Percentiles rank a stretch among this genome's conserved stretches.
Evolutionary conservation across 2,113 vertebrate species (phyloP).

Genomic region (Taxidea taxus): DNA sequence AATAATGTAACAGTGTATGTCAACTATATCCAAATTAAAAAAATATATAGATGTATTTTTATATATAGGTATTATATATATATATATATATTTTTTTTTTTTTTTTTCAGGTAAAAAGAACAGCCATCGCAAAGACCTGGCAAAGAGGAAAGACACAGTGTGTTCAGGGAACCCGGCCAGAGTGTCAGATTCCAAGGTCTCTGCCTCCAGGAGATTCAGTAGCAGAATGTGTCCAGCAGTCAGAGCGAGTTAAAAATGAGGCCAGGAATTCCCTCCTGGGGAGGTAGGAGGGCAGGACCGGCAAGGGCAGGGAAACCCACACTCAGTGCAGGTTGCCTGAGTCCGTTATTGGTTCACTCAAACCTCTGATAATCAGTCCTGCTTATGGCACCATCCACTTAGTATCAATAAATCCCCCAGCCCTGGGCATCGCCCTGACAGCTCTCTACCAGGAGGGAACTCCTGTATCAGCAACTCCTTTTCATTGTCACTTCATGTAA

Average conservation of each 20-base stretch:
- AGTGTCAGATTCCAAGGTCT: not conserved
- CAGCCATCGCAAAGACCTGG: not conserved
- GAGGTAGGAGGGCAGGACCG: not conserved
- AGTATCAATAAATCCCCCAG: conserved; percentile 75
- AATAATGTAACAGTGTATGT: not conserved
- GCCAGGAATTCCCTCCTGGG: conserved; percentile 60
- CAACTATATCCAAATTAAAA: not conserved
- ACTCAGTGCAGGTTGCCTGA: conserved; percentile 32
- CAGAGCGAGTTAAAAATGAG: not conserved
- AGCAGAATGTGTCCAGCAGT: conserved; percentile 2
- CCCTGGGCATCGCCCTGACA: conserved; percentile 66
- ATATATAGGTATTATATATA: not conserved
- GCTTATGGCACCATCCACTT: conserved; percentile 74
- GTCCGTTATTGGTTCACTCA: conserved; percentile 50
- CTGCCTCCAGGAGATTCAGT: not conserved
- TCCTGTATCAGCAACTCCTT: conserved; percentile 64
- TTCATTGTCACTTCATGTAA: conserved; percentile 67
- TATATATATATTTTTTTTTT: no score
- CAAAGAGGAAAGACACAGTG: not conserved
- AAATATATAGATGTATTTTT: not conserved
- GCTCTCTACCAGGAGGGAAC: conserved; percentile 64
- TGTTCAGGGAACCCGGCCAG: not conserved
- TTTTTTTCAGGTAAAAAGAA: not conserved
- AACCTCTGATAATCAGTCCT: conserved; percentile 66
- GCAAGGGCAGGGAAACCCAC: conserved; percentile 23